Evolutionary conservation across 2,888 invertebrate species (phyloP).

Genomic region (Acrocyrtus sp.): DNA sequence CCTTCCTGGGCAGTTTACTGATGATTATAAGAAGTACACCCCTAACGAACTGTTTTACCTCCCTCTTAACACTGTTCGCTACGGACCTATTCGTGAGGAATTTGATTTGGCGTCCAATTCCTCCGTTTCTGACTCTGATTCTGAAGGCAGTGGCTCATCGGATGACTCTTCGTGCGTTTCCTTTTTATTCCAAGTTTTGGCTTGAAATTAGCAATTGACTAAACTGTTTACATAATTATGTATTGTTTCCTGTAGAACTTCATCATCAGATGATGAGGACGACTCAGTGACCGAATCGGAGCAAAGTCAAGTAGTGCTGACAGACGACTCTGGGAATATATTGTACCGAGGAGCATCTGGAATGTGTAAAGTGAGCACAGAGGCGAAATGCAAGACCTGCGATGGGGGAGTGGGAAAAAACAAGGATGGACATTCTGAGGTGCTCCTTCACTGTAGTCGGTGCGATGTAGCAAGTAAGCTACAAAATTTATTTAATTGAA

Average conservation of each 20-base stretch:
- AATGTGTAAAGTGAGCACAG: conserved; percentile 30
- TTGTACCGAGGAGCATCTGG: conserved; percentile 28
- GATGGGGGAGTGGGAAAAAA: conserved; percentile 67
- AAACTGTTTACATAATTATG: neutral
- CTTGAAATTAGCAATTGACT: neutral
- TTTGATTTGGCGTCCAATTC: conserved; percentile 69
- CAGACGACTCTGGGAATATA: conserved; percentile 43
- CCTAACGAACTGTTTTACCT: conserved; percentile 88
- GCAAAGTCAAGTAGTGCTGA: conserved; percentile 43
- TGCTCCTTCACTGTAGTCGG: conserved; percentile 72
- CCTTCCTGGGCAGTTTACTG: conserved; percentile 96
- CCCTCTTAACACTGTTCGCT: conserved; percentile 90
- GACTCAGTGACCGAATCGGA: conserved; percentile 9
- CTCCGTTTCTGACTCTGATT: conserved; percentile 71
- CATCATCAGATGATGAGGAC: conserved; percentile 45
- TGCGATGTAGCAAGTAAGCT: conserved; percentile 67
- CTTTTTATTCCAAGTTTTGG: neutral
- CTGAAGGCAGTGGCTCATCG: conserved; percentile 67
- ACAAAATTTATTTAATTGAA: too few species aligned
- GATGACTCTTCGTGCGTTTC: conserved; percentile 56
- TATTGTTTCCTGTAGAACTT: conserved; percentile 10
- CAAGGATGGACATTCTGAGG: conserved; percentile 69
- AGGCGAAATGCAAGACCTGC: conserved; percentile 69
- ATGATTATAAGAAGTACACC: conserved; percentile 84
- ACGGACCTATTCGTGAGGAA: conserved; percentile 71